Evolutionary conservation across 2,113 vertebrate genomes (phyloP), one percentile per base, ranked within the genome.

Genomic region (Otolemur garnettii): DNA sequence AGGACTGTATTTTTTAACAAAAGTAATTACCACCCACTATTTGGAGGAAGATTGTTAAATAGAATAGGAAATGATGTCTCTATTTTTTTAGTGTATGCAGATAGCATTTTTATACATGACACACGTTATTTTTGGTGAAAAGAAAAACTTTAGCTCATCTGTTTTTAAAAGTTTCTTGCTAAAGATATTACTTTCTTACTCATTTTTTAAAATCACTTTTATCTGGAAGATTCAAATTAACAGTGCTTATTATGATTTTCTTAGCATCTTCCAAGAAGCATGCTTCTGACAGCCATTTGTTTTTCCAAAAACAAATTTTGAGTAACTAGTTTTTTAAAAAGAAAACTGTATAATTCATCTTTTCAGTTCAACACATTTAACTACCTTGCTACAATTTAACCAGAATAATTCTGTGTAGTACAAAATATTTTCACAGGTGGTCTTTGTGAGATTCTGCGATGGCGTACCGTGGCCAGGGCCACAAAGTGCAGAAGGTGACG

Each of bases 171-270:
- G 28, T 84, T 68, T 90, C 64, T 93, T 92, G 59, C 50, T 50
- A 83, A 96, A 91, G 26, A 82, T 86, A 26, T 60, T 90, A 35
- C 53, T 81, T 84, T 91, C 59, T 93, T 71, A 57, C 24, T 90
- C 13, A 14, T 91, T n/a, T 21, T 26, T 26, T 7, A 21, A 64
- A 89, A 60, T 82, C 79, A 91, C 35, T 21, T 96, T 68, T 78
- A 72, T 62, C 50, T 86, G 96, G 69, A 88, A 72, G 42, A 79
- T 45, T 50, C 59, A 75, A 85, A 68, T 90, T 28, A 68, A 59
- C 15, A 60, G 22, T 42, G 33, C 38, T 95, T 60, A 33, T 75
- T 42, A 5, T 91, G 64, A 21, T 17, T 88, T 92, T 50, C 59
- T 11, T 15, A 79, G 22, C 53, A 59, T 62, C 33, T 74, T 50